Conservation (phyloP, 2,113 vertebrate species). For the Urocitellus parryii region DNA sequence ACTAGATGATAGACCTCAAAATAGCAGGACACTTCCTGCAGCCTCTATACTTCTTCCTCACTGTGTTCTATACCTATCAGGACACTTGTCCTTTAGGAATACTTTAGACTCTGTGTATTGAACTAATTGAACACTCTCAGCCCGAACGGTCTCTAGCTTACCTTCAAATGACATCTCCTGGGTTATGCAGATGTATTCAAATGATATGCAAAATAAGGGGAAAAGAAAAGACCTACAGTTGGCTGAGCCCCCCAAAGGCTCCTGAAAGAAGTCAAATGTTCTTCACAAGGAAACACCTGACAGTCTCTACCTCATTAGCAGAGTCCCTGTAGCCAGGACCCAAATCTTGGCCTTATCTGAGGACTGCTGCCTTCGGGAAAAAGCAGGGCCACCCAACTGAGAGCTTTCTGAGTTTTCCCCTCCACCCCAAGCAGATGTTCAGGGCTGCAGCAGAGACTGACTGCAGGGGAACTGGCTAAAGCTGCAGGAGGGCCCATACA, state of each 20-base stretch:
- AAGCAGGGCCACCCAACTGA: neutral
- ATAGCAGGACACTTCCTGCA: accelerated
- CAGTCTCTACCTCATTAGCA: slow-evolving; percentile 23
- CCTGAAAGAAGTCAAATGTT: neutral
- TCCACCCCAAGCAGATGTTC: neutral
- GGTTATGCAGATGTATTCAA: slow-evolving; percentile 44
- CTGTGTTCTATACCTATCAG: neutral
- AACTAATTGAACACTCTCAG: neutral
- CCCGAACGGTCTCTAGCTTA: neutral
- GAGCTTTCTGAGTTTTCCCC: neutral
- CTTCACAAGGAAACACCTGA: neutral
- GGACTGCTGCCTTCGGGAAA: neutral
- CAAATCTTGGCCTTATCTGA: neutral
- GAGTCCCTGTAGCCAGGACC: neutral
- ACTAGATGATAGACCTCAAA: neutral
- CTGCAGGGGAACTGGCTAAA: neutral
- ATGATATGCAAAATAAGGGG: neutral
- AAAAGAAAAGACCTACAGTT: neutral
- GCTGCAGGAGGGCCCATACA: neutral
- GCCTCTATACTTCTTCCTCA: neutral
- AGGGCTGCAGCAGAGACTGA: too few species aligned
- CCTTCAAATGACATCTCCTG: neutral
- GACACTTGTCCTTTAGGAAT: neutral
- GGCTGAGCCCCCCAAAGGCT: neutral
- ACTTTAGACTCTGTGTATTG: neutral